phyloP scores from a whole-genome alignment of 2,888 invertebrate genomes.

The Odontocolon sp. region DNA sequence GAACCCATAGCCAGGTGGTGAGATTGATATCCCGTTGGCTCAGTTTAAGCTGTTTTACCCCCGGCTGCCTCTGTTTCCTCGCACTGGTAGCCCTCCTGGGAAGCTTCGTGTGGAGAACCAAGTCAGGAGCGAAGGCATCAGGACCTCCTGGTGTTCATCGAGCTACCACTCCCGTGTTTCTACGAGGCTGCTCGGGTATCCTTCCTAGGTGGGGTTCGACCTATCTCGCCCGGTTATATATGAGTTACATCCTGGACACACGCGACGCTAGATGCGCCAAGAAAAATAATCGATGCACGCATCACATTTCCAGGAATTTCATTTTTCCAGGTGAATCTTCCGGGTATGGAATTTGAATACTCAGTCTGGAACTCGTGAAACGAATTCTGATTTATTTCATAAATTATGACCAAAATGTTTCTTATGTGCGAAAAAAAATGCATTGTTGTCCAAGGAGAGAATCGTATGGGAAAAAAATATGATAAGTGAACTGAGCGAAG shows the following conservation, averaged over 20 bases:
- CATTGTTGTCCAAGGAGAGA: no score
- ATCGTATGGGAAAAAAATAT: no score
- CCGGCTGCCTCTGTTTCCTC: constrained; percentile 57
- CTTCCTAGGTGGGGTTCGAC: constrained; percentile 45
- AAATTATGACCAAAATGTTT: constrained; percentile 5
- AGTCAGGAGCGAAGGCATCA: not conserved
- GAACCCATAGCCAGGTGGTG: constrained; percentile 67
- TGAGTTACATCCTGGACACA: constrained; percentile 69
- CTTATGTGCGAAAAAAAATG: not conserved
- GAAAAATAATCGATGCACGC: constrained; percentile 58
- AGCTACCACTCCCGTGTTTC: constrained; percentile 43
- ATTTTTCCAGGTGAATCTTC: constrained; percentile 34
- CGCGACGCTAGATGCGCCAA: constrained; percentile 52
- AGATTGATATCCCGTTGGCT: constrained; percentile 70
- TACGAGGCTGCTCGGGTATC: constrained; percentile 42
- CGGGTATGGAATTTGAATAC: constrained; percentile 30
- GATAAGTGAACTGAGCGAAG: no score
- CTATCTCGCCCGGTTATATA: constrained; percentile 63
- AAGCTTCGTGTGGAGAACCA: constrained; percentile 37
- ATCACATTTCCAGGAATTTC: constrained; percentile 46
- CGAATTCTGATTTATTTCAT: constrained; percentile 3
- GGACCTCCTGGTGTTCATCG: constrained; percentile 50
- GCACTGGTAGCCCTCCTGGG: constrained; percentile 39
- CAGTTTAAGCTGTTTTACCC: constrained; percentile 66
- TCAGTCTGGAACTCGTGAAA: not conserved